phyloP scores from a whole-genome alignment of 2,113 vertebrate genomes.

The Garra rufa region DNA sequence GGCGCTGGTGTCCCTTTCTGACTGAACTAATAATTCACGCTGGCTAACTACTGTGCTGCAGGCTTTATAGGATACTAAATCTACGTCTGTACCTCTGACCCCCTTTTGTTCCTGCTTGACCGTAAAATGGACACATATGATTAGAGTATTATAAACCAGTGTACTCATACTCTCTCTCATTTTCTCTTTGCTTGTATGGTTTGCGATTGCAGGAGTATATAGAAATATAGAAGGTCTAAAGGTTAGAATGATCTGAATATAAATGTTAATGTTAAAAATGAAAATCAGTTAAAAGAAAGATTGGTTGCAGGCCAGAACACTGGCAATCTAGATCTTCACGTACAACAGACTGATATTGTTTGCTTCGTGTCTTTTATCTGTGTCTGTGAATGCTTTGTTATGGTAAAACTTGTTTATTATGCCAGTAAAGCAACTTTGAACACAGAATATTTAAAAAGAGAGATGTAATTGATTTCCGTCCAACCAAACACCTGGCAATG shows the following conservation, averaged over 20 bases:
- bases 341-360: background rate
- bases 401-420: background rate
- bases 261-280: background rate
- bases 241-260: slow-evolving; percentile 39
- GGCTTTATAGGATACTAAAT: slow-evolving; percentile 42
- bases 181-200: background rate
- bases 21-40: slow-evolving; percentile 23
- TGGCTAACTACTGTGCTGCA: slow-evolving; percentile 3
- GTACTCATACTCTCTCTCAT: background rate
- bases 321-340: background rate
- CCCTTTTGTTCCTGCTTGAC: slow-evolving; percentile 27
- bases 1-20: slow-evolving; percentile 32
- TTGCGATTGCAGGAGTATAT: background rate
- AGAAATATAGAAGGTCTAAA: background rate
- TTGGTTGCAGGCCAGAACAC: background rate
- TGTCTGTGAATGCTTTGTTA: background rate
- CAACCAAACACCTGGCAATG: slow-evolving; percentile 18
- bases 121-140: slow-evolving; percentile 1
- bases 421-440: slow-evolving; percentile 7
- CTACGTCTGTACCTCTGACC: slow-evolving; percentile 27
- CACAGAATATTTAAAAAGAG: slow-evolving; percentile 10
- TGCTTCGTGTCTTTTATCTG: background rate
- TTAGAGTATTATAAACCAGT: background rate
- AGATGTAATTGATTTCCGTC: slow-evolving; percentile 51
- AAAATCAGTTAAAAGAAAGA: background rate